phyloP scores from a whole-genome alignment of 2,888 invertebrate species.

The Spilarctia lutea region DNA sequence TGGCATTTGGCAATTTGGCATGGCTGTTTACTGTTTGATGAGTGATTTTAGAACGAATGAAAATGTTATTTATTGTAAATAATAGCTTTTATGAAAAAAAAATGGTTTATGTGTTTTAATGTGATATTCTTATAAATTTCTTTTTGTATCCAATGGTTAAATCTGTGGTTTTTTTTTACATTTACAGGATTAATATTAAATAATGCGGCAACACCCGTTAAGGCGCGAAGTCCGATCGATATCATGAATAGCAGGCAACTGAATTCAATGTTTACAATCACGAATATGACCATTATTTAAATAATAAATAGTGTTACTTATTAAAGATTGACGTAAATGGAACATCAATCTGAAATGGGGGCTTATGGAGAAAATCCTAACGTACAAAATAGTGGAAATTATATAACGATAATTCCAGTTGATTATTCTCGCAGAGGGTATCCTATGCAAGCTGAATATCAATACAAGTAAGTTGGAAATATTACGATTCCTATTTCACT shows the following conservation, averaged over 20 bases:
- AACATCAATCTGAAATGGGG: constrained; percentile 82
- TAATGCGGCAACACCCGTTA: constrained; percentile 54
- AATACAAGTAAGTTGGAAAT: constrained; percentile 83
- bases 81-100: too few species aligned
- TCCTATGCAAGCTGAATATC: constrained; percentile 86
- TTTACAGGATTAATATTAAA: not conserved
- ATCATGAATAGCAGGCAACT: constrained; percentile 43
- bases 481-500: not conserved
- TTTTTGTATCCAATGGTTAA: too few species aligned
- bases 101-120: too few species aligned
- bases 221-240: constrained; percentile 77
- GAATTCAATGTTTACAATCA: constrained; percentile 36
- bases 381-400: constrained; percentile 83
- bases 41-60: not conserved
- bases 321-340: constrained; percentile 64
- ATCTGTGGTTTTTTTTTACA: not conserved
- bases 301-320: constrained; percentile 13
- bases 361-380: constrained; percentile 82
- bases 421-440: constrained; percentile 86
- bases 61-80: not conserved
- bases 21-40: not conserved
- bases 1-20: not conserved
- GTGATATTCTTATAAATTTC: too few species aligned
- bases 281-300: constrained; percentile 35
- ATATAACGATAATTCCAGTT: constrained; percentile 87